Evolutionary conservation across 2,888 invertebrate species (phyloP).

Genomic region (Brachyptera putata): DNA sequence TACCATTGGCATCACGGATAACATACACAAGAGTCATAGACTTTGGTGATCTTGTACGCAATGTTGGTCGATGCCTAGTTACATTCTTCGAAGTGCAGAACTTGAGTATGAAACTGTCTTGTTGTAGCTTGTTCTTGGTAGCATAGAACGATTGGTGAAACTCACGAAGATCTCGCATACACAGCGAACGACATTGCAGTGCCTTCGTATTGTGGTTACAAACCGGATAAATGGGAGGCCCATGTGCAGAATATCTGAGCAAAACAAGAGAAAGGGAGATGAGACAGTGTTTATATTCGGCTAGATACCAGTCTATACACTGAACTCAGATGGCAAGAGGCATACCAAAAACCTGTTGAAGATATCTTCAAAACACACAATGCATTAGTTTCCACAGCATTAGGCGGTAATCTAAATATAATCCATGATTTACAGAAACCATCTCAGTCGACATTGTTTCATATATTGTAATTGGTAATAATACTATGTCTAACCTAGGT

Average conservation of each 20-base stretch:
- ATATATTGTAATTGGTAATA: no score
- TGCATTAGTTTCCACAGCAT: no score
- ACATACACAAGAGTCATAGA: not conserved
- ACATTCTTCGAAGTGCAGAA: not conserved
- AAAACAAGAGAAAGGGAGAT: no score
- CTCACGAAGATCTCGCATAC: not conserved
- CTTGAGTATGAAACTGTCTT: slow-evolving; percentile 11
- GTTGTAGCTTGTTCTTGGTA: slow-evolving; percentile 1
- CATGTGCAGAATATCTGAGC: slow-evolving; percentile 6
- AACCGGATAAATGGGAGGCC: not conserved
- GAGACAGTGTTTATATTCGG: no score
- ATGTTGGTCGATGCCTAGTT: not conserved
- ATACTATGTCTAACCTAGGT: no score
- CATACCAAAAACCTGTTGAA: no score
- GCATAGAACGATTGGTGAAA: slow-evolving; percentile 15
- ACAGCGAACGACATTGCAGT: slow-evolving; percentile 8
- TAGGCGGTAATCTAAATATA: no score
- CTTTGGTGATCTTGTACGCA: not conserved
- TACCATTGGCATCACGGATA: not conserved
- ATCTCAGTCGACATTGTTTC: no score
- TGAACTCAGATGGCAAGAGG: no score
- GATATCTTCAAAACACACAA: no score
- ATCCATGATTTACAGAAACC: not conserved
- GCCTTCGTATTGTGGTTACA: slow-evolving; percentile 3
- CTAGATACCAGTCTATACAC: no score